phyloP scores from a whole-genome alignment of 2,113 vertebrate species.

The Paradoxurus hermaphroditus region DNA sequence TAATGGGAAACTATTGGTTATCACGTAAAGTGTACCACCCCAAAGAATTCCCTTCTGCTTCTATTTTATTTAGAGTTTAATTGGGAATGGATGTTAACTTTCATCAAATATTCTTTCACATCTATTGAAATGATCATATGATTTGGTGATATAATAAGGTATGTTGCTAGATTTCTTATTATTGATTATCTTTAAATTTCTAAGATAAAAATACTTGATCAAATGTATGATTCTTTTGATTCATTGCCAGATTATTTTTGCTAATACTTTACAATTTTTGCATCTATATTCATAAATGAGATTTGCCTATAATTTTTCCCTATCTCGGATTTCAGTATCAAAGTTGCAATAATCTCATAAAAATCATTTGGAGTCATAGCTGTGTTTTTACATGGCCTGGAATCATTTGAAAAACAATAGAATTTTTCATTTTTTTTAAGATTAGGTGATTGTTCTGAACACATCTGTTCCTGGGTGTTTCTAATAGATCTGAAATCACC shows the following conservation, averaged over 20 bases:
- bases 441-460: not conserved
- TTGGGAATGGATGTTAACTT: not conserved
- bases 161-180: not conserved
- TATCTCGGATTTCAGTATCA: not conserved
- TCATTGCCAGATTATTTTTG: not conserved
- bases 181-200: not conserved
- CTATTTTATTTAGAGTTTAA: not conserved
- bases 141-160: not conserved
- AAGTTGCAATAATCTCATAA: not conserved
- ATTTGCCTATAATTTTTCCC: not conserved
- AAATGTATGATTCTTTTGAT: not conserved
- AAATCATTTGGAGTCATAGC: not conserved
- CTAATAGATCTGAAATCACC: not conserved
- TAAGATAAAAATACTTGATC: conserved; percentile 7
- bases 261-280: not conserved
- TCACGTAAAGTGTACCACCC: not conserved
- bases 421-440: not conserved
- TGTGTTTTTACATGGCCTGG: not conserved
- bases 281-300: not conserved
- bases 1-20: not conserved
- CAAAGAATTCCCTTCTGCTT: not conserved
- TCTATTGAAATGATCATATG: not conserved
- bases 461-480: not conserved
- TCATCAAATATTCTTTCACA: not conserved
- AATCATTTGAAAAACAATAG: not conserved